These are phyloP conservation scores for Meleagris gallopavo DNA, from an alignment of 2,113 vertebrate species.

Conservation along the genomic window DNA sequence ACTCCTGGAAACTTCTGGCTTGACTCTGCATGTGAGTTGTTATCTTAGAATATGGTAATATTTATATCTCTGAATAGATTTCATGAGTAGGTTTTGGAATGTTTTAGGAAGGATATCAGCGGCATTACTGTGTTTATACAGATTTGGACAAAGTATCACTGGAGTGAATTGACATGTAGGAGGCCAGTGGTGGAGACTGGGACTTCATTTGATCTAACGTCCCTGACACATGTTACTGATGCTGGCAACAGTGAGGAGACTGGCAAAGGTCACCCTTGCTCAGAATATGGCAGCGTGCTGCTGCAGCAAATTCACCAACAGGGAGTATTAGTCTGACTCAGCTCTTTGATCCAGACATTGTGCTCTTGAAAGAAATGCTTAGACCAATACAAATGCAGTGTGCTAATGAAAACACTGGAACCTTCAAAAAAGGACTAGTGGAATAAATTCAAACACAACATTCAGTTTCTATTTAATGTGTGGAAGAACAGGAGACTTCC, in stretches of 20 bases:
- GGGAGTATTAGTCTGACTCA: neutral
- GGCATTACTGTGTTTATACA: neutral
- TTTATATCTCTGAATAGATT: neutral
- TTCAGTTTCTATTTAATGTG: constrained; percentile 12
- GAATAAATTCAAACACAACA: neutral
- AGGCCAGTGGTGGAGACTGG: neutral
- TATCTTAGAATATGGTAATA: neutral
- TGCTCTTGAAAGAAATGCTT: neutral
- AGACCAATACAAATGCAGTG: neutral
- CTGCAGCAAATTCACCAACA: neutral
- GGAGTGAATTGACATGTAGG: neutral
- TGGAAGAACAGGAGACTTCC: neutral
- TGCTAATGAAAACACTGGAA: neutral
- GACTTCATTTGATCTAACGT: neutral
- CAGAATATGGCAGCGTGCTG: neutral
- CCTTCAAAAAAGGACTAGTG: neutral
- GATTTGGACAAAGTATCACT: neutral
- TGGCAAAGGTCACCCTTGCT: neutral
- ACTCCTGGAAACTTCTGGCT: neutral
- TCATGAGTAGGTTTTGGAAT: neutral
- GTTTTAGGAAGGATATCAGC: neutral
- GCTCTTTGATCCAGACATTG: neutral
- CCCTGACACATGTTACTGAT: neutral
- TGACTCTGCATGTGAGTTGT: neutral
- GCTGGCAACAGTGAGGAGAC: neutral